A percentile compares a stretch with the other conserved stretches of the same genome.
These are phyloP conservation scores for Maconellicoccus hirsutus DNA, from an alignment of 1,140 invertebrate genomes.

Conservation along the genomic window DNA sequence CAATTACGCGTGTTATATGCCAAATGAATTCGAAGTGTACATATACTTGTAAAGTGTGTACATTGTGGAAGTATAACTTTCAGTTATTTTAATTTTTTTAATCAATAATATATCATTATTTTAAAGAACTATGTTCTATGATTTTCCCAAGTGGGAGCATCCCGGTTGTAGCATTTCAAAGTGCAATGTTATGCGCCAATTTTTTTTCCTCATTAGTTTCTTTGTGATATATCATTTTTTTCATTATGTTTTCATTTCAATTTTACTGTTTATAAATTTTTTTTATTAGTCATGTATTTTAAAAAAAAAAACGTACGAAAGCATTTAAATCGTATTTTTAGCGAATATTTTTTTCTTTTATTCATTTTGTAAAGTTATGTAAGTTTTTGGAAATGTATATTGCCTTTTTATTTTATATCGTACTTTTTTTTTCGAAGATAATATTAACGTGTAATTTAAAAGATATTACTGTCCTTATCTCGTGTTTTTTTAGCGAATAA, in stretches of 20 bases:
- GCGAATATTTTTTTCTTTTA: not conserved
- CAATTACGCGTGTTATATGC: not conserved
- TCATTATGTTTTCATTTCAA: not conserved
- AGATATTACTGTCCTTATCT: not conserved
- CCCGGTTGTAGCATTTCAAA: not conserved
- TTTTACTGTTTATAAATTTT: not conserved
- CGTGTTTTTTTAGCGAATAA: not conserved
- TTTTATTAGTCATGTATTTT: conserved; percentile 5
- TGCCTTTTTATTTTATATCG: not conserved
- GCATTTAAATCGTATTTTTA: not conserved
- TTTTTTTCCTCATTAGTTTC: not conserved
- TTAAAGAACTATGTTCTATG: not conserved
- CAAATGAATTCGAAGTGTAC: not conserved
- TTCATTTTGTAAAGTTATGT: not conserved
- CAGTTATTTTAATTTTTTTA: not conserved
- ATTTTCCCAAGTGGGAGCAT: not conserved
- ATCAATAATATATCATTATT: not conserved
- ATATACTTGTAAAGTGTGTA: not conserved
- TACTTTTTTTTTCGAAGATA: not conserved
- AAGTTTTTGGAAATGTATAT: not conserved
- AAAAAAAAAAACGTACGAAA: not conserved
- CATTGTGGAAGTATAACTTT: conserved; percentile 3
- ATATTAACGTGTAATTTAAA: not conserved
- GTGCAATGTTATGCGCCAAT: not conserved
- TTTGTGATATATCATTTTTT: not conserved